phyloP scores from a whole-genome alignment of 2,888 invertebrate genomes.

The Eupsilia transversa region DNA sequence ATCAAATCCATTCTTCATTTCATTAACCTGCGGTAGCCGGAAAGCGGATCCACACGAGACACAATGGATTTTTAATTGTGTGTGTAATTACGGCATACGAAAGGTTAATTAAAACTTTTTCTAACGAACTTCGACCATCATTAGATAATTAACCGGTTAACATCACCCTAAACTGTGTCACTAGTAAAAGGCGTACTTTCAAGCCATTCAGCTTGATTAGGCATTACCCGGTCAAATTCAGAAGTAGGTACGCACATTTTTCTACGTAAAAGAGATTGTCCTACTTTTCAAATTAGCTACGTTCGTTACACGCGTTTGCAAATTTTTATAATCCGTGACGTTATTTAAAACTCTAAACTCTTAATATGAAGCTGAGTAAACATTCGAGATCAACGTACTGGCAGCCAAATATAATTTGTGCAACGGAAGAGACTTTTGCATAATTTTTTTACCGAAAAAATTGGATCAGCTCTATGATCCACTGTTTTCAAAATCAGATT shows the following conservation, averaged over 20 bases:
- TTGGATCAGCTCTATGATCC: neutral
- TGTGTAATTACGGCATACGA: too few species aligned
- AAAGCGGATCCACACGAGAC: too few species aligned
- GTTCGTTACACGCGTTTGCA: constrained; percentile 19
- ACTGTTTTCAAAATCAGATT: neutral
- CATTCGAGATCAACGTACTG: constrained; percentile 38
- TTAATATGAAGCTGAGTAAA: constrained; percentile 40
- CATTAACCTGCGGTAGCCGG: too few species aligned
- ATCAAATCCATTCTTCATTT: constrained; percentile 4
- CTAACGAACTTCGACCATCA: neutral
- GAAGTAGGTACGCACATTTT: constrained; percentile 19
- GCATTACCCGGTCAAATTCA: constrained; percentile 44
- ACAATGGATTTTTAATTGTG: too few species aligned
- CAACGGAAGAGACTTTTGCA: constrained; percentile 28
- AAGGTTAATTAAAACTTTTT: constrained; percentile 3
- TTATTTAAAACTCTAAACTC: constrained; percentile 53
- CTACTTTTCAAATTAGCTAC: constrained; percentile 49
- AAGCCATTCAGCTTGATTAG: constrained; percentile 55
- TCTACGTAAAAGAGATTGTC: constrained; percentile 9
- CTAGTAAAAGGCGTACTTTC: constrained; percentile 55
- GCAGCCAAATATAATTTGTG: constrained; percentile 46
- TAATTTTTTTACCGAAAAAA: neutral
- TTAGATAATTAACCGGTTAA: constrained; percentile 22
- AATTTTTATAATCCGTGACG: constrained; percentile 43
- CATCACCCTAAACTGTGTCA: constrained; percentile 53